These are phyloP conservation scores for Polymixis lichenea DNA, from an alignment of 2,888 invertebrate species.

Conservation along the genomic window DNA sequence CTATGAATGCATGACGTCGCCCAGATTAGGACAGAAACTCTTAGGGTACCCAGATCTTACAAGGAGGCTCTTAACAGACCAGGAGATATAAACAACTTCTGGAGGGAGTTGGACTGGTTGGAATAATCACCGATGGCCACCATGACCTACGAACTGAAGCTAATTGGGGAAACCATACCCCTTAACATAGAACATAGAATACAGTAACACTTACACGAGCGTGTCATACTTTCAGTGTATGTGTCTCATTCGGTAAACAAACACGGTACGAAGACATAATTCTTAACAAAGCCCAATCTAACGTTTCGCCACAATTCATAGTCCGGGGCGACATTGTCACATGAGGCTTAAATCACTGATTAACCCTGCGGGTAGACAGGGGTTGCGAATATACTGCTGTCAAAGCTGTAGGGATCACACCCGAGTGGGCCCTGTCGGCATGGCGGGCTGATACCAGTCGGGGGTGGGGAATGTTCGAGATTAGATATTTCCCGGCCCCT, in stretches of 20 bases:
- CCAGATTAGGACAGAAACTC: no score
- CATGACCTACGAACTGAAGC: no score
- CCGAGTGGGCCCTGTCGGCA: background rate
- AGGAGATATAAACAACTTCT: no score
- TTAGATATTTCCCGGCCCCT: no score
- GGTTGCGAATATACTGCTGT: background rate
- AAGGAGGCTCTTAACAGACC: no score
- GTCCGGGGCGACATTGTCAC: background rate
- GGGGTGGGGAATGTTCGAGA: background rate
- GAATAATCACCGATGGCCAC: no score
- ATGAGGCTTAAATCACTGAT: background rate
- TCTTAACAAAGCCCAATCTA: background rate
- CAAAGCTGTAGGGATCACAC: background rate
- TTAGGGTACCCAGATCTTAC: no score
- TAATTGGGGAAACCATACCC: no score
- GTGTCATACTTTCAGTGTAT: background rate
- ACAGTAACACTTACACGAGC: background rate
- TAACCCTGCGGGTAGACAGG: background rate
- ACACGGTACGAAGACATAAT: background rate
- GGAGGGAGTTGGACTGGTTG: no score
- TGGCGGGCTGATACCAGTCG: background rate
- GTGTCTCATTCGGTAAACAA: slow-evolving; percentile 12
- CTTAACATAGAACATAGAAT: no score
- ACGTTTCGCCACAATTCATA: background rate
- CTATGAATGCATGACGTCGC: no score